A percentile compares a stretch with the other conserved stretches of the same genome.
phyloP scores from a whole-genome alignment of 2,797 vertebrate species.

The Oophaga sylvatica region DNA sequence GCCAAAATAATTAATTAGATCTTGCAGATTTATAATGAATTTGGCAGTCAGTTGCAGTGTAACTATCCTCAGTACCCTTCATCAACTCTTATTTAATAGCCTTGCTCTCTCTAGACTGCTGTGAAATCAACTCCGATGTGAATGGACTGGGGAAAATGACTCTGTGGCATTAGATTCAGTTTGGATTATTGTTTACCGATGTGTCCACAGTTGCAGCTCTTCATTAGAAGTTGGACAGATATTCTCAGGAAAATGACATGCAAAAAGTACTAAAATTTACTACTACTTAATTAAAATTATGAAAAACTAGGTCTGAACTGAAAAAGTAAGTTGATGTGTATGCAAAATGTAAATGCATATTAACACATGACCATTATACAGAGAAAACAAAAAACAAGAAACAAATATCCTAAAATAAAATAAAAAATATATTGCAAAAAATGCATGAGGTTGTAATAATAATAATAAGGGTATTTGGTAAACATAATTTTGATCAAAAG shows the following conservation, averaged over 20 bases:
- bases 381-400: too few relatives aligned
- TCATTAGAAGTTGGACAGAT: conserved; percentile 7
- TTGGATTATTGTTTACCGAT: conserved; percentile 42
- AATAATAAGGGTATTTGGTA: too few relatives aligned
- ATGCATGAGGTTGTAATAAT: too few relatives aligned
- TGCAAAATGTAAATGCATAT: too few relatives aligned
- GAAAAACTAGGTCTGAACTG: too few relatives aligned
- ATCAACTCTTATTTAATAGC: conserved; percentile 47
- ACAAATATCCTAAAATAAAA: too few relatives aligned
- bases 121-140: conserved; percentile 20
- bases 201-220: conserved; percentile 34
- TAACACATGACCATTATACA: too few relatives aligned
- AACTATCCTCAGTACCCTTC: conserved; percentile 43
- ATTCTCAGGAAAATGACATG: background rate
- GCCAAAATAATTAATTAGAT: conserved; percentile 56
- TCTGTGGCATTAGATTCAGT: conserved; percentile 1
- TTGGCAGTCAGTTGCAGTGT: conserved; percentile 48
- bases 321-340: too few relatives aligned
- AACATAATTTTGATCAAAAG: too few relatives aligned
- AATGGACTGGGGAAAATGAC: conserved; percentile 20
- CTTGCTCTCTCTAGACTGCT: conserved; percentile 21
- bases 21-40: conserved; percentile 49
- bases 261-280: background rate
- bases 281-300: background rate
- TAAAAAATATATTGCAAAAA: too few relatives aligned